A percentile compares a stretch with the other conserved stretches of the same genome.
Conservation (phyloP, 2,113 vertebrate species). For the Passer montanus region DNA sequence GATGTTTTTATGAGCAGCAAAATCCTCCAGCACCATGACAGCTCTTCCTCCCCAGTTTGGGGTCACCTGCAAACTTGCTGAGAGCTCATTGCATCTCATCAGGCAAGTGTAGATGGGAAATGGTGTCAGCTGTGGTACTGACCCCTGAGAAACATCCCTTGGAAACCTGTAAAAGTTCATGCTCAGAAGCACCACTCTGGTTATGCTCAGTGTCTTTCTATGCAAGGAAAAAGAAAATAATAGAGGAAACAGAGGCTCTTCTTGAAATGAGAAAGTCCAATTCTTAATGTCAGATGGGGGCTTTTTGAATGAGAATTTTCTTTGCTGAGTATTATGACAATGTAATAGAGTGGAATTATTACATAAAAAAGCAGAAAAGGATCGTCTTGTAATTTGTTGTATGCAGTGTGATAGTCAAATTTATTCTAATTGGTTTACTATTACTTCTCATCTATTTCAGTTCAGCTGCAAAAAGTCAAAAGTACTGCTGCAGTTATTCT, state of each 20-base stretch:
- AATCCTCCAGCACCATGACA: neutral
- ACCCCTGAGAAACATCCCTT: neutral
- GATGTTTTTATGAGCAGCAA: neutral
- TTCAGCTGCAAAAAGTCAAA: neutral
- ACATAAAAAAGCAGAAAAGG: neutral
- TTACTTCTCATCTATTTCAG: neutral
- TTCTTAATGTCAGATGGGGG: neutral
- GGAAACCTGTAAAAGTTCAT: neutral
- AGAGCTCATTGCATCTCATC: neutral
- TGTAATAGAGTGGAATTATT: neutral
- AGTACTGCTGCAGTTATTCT: neutral
- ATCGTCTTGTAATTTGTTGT: neutral
- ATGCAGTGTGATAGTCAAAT: neutral
- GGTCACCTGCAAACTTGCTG: neutral
- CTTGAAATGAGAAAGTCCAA: neutral
- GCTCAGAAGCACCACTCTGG: neutral
- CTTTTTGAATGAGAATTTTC: neutral
- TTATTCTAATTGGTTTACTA: neutral
- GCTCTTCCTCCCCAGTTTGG: neutral
- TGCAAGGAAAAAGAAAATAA: neutral
- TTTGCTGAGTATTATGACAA: neutral
- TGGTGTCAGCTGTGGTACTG: rapidly evolving
- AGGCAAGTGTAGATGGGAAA: neutral
- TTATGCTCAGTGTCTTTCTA: neutral
- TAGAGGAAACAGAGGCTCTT: neutral